Evolutionary conservation across 2,888 invertebrate species (phyloP), one percentile per base, ranked within the genome.

Genomic region (Agonum fuliginosum): DNA sequence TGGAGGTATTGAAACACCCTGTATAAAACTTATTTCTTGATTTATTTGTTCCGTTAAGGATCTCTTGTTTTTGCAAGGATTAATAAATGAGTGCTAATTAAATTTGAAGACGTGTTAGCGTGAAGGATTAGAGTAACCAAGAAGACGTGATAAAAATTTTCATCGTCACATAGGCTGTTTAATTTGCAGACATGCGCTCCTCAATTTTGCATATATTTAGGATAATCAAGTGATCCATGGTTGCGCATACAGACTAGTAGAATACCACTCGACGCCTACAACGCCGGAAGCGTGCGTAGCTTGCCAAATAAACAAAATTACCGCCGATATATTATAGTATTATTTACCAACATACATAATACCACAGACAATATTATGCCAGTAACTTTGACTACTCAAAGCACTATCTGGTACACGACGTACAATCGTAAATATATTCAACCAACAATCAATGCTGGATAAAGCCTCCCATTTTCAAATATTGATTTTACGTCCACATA

Each of bases 121-220:
- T 62, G 12, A 27, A 30, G 62, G 17, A 62, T 27, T 30, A 62
- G 34, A 62, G 30, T 30, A 30, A 54, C 12, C 30, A 41, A 70
- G 27, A 70, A 70, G 48, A 24, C 6, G 43, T 14, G 70, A 46
- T 48, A 70, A 48, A 70, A 70, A 70, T 70, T 22, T 46, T 8
- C 46, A 24, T n/a, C 24, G 24, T 24, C 20, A 34, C 17, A 48
- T 70, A 67, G 70, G 48, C 43, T 70, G 70, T 14, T 70, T 70
- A 70, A 70, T 70, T 70, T 70, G 46, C 70, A 43, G 70, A 46
- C 70, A 46, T 70, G 70, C 43, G 27, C 70, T 46, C 48, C 46
- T 46, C 46, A 46, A 70, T 70, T 70, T 70, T 46, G 70, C 70
- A 70, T 70, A 46, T 70, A 70, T 70, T 70, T 70, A 46, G 70